Percentiles rank a stretch among this genome's conserved stretches.
These are phyloP conservation scores for Brachyalestes nurse DNA, from an alignment of 2,797 vertebrate species.

Conservation along the genomic window DNA sequence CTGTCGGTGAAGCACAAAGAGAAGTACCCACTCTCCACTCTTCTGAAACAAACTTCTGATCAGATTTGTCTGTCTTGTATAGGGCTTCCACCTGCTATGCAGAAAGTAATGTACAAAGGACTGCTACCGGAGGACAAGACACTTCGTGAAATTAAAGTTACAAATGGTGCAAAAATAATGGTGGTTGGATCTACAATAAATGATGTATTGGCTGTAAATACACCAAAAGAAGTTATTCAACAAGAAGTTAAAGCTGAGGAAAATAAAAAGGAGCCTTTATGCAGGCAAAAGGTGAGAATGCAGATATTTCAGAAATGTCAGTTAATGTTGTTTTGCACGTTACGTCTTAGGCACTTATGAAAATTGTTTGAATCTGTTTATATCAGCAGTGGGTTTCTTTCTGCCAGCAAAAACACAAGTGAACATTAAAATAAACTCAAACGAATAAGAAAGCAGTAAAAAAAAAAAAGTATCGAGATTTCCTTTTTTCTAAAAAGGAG, in stretches of 20 bases:
- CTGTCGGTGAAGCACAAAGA: no score
- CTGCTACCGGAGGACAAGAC: conserved; percentile 97
- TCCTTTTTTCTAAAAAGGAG: no score
- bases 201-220: conserved; percentile 96
- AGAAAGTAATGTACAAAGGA: conserved; percentile 99
- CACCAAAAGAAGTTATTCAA: conserved; percentile 94
- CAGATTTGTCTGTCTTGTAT: neutral
- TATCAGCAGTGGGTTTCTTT: no score
- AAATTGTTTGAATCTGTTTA: no score
- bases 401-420: no score
- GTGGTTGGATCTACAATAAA: conserved; percentile 99
- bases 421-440: no score
- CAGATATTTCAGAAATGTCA: neutral
- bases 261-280: conserved; percentile 96
- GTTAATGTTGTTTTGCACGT: neutral
- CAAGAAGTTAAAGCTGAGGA: conserved; percentile 97
- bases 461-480: no score
- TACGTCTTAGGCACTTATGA: no score
- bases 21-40: no score
- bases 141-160: conserved; percentile 94
- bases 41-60: neutral
- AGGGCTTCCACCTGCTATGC: conserved; percentile 99
- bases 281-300: conserved; percentile 90
- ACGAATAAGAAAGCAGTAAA: no score
- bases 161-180: conserved; percentile 98